Conservation (phyloP, 2,797 vertebrate species). For the Harpagifer antarcticus region DNA sequence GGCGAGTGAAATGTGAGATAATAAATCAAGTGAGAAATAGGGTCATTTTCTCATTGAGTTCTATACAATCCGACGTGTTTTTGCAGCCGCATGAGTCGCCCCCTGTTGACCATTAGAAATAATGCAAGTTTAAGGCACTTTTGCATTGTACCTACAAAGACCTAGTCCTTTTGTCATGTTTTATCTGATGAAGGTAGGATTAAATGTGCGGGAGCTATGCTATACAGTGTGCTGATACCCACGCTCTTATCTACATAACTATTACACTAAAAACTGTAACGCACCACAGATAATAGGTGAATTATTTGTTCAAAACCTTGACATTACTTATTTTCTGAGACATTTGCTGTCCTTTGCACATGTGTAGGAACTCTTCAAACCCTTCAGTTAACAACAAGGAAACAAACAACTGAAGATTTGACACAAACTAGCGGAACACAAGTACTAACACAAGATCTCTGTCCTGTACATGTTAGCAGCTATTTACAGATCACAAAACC, state of each 20-base stretch:
- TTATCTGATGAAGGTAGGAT: background rate
- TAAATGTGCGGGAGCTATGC: background rate
- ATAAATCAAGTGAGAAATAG: too few species aligned
- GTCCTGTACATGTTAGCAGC: slow-evolving; percentile 58
- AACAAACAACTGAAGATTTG: slow-evolving; percentile 35
- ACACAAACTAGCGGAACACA: slow-evolving; percentile 35
- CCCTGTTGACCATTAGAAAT: too few species aligned
- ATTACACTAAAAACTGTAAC: slow-evolving; percentile 1
- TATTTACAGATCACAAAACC: slow-evolving; percentile 68
- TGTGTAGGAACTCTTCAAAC: slow-evolving; percentile 32
- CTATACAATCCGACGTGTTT: too few species aligned
- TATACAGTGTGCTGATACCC: background rate
- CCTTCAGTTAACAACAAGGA: slow-evolving; percentile 28
- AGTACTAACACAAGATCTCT: slow-evolving; percentile 42
- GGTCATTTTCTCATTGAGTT: too few species aligned
- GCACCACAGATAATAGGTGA: slow-evolving; percentile 2
- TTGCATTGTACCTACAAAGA: background rate
- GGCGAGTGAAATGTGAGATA: too few species aligned
- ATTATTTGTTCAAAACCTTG: background rate
- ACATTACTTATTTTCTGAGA: background rate
- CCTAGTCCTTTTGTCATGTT: background rate
- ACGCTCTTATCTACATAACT: background rate
- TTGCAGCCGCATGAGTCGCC: too few species aligned
- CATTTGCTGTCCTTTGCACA: background rate
- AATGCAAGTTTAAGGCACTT: too few species aligned